Base-by-base conservation (phyloP, 1,140 invertebrate genomes). In the Whitmania pigra region DNA sequence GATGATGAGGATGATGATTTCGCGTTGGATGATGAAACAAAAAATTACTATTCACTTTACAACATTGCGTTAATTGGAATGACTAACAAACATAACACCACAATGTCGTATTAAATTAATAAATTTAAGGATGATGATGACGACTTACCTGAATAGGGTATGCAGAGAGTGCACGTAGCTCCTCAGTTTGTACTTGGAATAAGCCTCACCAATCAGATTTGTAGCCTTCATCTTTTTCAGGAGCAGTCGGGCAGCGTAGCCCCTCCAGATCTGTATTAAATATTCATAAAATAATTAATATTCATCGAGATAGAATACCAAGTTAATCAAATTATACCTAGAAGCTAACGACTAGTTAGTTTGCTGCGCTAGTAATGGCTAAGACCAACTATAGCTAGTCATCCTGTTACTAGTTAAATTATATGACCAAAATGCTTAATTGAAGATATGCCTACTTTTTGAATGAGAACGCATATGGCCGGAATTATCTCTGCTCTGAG, bases 191-290 rank as follows among this genome's bases (percentile, higher is more conserved):
- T 94, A 94, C 49, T 85, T 86, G 73, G 89, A 82, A 84, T 93
- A 98, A n/a, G 88, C 86, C 54, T 86, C 83, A 81, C 90, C 89
- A 76, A 97, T 95, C 53, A 84, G 78, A 63, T 90, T 82, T 0
- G 90, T 89, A 0, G 95, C 94, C 80, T 88, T 87, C 86, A 97
- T 89, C 80, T 88, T 88, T 77, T 88, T 88, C 80, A 90, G 95
- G 66, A 87, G 86, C 78, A 86, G 85, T 17, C 94, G 83, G 2
- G 90, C 92, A 29, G 92, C 75, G 60, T 87, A 86, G 70, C 93
- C 94, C 75, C 93, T 85, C 87, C 92, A 93, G 81, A 92, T 79
- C 84, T 85, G 55, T 18, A 66, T 53, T 54, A 53, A 63, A 11
- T 4, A 63, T 17, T 63, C n/a, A 0, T 25, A 4, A 27, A 22